Conservation (phyloP, 2,113 vertebrate genomes). For the Aspiorhynchus laticeps region DNA sequence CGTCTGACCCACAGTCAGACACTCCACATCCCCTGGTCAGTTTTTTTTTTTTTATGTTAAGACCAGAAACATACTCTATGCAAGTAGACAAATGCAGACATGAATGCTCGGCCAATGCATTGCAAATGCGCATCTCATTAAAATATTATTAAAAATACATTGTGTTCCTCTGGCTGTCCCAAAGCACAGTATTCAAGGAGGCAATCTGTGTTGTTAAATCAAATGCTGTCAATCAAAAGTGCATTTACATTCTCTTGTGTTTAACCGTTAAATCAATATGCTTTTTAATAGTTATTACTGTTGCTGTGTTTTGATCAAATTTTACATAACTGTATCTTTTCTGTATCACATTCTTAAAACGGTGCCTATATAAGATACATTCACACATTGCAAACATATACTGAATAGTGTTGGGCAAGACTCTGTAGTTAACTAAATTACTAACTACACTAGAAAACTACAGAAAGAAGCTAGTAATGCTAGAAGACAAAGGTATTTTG, state of each 20-base stretch:
- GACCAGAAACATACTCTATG: background rate
- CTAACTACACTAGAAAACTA: no score
- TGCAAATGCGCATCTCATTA: background rate
- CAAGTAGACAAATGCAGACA: background rate
- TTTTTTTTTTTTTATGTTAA: background rate
- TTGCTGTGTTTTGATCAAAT: background rate
- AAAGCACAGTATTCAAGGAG: background rate
- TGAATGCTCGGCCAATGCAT: background rate
- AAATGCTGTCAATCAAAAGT: background rate
- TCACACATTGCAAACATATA: no score
- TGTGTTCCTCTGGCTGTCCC: no score
- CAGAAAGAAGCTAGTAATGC: no score
- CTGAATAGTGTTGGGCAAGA: no score
- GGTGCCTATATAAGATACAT: no score
- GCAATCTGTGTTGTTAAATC: background rate
- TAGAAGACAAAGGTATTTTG: no score
- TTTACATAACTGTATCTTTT: background rate
- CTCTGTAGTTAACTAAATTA: no score
- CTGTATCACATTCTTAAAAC: no score
- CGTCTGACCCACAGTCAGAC: conserved; percentile 48
- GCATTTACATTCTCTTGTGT: background rate
- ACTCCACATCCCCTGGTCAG: conserved; percentile 44
- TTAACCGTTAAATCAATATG: background rate
- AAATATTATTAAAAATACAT: background rate
- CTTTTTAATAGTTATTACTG: no score